Percentiles rank a stretch among this genome's conserved stretches.
Evolutionary conservation across 2,888 invertebrate genomes (phyloP).

Genomic region (Plebejus argus): DNA sequence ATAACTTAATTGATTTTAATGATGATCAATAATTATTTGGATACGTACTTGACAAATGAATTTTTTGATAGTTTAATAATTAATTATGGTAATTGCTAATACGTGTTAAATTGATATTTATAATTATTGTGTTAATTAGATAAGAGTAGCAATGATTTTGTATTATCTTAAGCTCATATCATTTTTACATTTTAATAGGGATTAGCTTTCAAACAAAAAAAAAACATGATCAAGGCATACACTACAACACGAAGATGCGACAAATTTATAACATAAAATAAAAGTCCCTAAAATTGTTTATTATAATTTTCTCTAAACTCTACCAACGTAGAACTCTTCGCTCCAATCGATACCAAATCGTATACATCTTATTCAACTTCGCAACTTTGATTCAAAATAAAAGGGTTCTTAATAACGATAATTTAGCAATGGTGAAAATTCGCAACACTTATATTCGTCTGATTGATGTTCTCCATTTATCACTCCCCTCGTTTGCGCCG

Average conservation of each 20-base stretch:
- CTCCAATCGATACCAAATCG: not conserved
- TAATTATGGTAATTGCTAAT: not conserved
- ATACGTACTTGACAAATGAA: not conserved
- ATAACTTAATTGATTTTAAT: conserved; percentile 32
- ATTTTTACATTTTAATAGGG: too few species aligned
- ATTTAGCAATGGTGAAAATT: conserved; percentile 66
- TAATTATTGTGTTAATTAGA: too few species aligned
- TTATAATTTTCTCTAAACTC: not conserved
- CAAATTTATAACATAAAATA: too few species aligned
- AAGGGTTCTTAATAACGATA: conserved; percentile 59
- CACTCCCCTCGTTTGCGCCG: conserved; percentile 70
- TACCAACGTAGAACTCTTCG: not conserved
- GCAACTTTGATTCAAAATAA: conserved; percentile 50
- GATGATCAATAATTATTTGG: conserved; percentile 23
- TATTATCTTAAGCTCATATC: too few species aligned
- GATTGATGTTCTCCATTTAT: conserved; percentile 79
- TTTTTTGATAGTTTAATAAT: not conserved
- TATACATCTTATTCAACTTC: conserved; percentile 31
- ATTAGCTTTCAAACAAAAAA: too few species aligned
- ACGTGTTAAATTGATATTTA: too few species aligned
- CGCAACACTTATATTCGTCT: conserved; percentile 76
- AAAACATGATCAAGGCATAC: too few species aligned
- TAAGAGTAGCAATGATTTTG: too few species aligned
- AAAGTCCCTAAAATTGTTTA: not conserved
- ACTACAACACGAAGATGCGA: too few species aligned